Percentiles rank a stretch among this genome's conserved stretches.
Evolutionary conservation across 2,888 invertebrate genomes (phyloP).

Genomic region (Drosophila siamana): DNA sequence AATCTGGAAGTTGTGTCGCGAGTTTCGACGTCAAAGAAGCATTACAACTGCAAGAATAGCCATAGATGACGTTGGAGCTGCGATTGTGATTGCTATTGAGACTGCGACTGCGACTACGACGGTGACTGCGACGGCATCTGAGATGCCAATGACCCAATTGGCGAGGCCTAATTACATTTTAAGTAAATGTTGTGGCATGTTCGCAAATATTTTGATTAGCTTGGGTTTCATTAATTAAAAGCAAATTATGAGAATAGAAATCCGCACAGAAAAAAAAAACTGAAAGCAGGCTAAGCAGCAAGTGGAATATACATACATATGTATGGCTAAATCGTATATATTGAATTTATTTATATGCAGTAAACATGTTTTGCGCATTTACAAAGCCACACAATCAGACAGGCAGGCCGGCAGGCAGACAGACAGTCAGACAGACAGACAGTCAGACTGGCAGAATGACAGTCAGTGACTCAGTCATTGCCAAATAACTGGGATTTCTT

Average conservation of each 20-base stretch:
- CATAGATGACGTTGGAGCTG: slow-evolving; percentile 5
- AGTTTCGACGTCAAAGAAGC: slow-evolving; percentile 31
- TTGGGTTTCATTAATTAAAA: slow-evolving; percentile 34
- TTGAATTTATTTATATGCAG: slow-evolving; percentile 34
- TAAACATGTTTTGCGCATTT: slow-evolving; percentile 69
- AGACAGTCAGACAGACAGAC: slow-evolving; percentile 17
- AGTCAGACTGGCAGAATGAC: slow-evolving; percentile 28
- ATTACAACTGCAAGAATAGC: slow-evolving; percentile 46
- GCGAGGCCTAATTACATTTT: slow-evolving; percentile 49
- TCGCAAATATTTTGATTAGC: slow-evolving; percentile 37
- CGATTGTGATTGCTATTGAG: background rate
- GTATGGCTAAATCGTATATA: slow-evolving; percentile 40
- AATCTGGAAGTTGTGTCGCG: slow-evolving; percentile 18
- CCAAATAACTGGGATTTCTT: slow-evolving; percentile 66
- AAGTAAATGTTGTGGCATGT: slow-evolving; percentile 41
- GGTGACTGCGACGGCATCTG: slow-evolving; percentile 16
- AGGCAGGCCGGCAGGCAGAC: no score
- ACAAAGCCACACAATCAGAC: slow-evolving; percentile 24
- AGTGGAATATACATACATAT: slow-evolving; percentile 33
- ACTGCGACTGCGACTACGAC: slow-evolving; percentile 3
- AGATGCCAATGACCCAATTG: slow-evolving; percentile 42
- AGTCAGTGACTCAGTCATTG: slow-evolving; percentile 55
- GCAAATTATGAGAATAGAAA: slow-evolving; percentile 26
- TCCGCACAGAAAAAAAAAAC: background rate
- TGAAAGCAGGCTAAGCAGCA: slow-evolving; percentile 38